Evolutionary conservation across 2,888 invertebrate genomes (phyloP).

Genomic region (Mayetiola destructor): DNA sequence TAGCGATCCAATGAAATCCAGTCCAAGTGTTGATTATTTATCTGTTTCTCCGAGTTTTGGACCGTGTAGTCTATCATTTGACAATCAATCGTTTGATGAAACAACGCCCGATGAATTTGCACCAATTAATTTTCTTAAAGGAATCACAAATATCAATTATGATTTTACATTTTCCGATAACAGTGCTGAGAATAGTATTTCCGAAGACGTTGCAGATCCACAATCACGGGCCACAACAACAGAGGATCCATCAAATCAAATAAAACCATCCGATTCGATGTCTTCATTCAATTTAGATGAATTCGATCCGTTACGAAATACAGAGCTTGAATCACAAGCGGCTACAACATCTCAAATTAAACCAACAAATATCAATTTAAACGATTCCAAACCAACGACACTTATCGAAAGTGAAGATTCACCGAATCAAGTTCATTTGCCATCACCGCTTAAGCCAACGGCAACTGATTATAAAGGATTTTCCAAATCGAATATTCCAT

Average conservation of each 20-base stretch:
- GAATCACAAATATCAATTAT: slow-evolving; percentile 55
- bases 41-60: slow-evolving; percentile 43
- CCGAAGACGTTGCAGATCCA: slow-evolving; percentile 37
- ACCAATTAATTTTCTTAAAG: slow-evolving; percentile 40
- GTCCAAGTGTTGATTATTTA: slow-evolving; percentile 37
- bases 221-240: slow-evolving; percentile 5
- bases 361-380: slow-evolving; percentile 2
- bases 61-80: slow-evolving; percentile 32
- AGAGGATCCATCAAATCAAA: neutral
- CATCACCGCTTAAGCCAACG: slow-evolving; percentile 44
- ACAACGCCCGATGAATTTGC: slow-evolving; percentile 44
- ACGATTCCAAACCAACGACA: slow-evolving; percentile 21
- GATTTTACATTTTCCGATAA: slow-evolving; percentile 62
- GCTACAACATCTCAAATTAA: slow-evolving; percentile 15
- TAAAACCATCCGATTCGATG: slow-evolving; percentile 21
- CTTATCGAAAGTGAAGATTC: slow-evolving; percentile 32
- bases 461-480: slow-evolving; percentile 44
- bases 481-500: slow-evolving; percentile 47
- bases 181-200: slow-evolving; percentile 55
- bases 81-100: slow-evolving; percentile 44
- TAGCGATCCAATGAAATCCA: slow-evolving; percentile 18
- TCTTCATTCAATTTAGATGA: slow-evolving; percentile 32
- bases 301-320: slow-evolving; percentile 31
- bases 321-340: slow-evolving; percentile 19
- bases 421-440: slow-evolving; percentile 37